Conservation (phyloP, 2,797 vertebrate genomes). For the Lepilemur ruficaudatus region DNA sequence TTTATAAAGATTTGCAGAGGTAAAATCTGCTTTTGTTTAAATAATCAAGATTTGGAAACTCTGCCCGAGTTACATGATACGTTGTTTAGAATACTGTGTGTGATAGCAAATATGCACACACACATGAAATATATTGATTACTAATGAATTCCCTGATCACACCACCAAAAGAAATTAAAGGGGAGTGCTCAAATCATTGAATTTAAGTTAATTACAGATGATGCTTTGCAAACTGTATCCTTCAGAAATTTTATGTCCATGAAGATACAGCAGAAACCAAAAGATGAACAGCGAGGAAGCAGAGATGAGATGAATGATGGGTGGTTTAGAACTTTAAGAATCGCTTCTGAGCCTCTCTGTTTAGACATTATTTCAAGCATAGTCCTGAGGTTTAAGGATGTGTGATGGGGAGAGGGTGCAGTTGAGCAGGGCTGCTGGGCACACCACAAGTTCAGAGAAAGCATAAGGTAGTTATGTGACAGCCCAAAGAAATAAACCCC, state of each 20-base stretch:
- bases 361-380: background rate
- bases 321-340: background rate
- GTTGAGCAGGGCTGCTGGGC: background rate
- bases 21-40: constrained; percentile 78
- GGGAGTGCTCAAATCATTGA: background rate
- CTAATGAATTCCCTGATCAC: constrained; percentile 57
- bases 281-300: background rate
- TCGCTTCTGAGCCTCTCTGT: background rate
- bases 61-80: constrained; percentile 29
- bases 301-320: background rate
- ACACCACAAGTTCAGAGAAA: background rate
- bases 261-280: background rate
- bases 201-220: constrained; percentile 32
- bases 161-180: constrained; percentile 43
- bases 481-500: background rate
- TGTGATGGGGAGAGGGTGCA: too few species aligned
- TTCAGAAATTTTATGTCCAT: background rate
- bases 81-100: background rate
- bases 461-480: background rate
- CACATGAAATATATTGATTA: constrained; percentile 59
- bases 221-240: background rate
- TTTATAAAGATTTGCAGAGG: constrained; percentile 68
- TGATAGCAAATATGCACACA: background rate
- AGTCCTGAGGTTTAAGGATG: background rate
- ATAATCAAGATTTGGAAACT: constrained; percentile 72